phyloP scores from a whole-genome alignment of 2,888 invertebrate genomes.

The Candidula unifasciata region DNA sequence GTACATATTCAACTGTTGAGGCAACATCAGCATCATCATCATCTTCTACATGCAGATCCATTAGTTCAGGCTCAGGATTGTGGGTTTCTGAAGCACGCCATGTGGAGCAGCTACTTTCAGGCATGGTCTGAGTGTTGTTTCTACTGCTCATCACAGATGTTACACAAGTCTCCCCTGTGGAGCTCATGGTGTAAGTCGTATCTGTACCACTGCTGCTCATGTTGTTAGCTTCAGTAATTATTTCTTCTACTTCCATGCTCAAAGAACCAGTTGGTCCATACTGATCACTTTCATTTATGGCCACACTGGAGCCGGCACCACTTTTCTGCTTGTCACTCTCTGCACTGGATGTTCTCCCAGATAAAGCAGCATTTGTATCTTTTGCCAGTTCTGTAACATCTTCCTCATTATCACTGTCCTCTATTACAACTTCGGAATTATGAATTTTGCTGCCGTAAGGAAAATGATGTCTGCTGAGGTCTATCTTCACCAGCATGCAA shows the following conservation, averaged over 20 bases:
- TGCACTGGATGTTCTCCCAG: not conserved
- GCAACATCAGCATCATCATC: not conserved
- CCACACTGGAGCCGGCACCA: not conserved
- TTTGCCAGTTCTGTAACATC: not conserved
- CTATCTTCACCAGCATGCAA: conserved; percentile 38
- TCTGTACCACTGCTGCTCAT: too few relatives aligned
- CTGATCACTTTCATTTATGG: not conserved
- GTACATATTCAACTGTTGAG: not conserved
- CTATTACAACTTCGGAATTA: conserved; percentile 25
- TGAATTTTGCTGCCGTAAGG: conserved; percentile 15
- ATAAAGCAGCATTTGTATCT: not conserved
- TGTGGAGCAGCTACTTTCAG: not conserved
- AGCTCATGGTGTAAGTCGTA: not conserved
- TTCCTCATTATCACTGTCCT: conserved; percentile 36
- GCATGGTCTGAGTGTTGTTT: too few relatives aligned
- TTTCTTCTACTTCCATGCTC: conserved; percentile 11
- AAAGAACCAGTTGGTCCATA: not conserved
- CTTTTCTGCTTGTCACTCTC: not conserved
- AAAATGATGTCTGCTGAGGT: conserved; percentile 5
- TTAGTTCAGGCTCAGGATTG: not conserved
- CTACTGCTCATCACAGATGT: not conserved
- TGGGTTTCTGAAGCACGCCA: not conserved
- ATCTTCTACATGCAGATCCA: conserved; percentile 14
- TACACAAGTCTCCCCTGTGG: not conserved
- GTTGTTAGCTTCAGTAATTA: not conserved